A percentile compares a stretch with the other conserved stretches of the same genome.
phyloP scores from a whole-genome alignment of 2,888 invertebrate genomes.

The Polymixis flavicincta region DNA sequence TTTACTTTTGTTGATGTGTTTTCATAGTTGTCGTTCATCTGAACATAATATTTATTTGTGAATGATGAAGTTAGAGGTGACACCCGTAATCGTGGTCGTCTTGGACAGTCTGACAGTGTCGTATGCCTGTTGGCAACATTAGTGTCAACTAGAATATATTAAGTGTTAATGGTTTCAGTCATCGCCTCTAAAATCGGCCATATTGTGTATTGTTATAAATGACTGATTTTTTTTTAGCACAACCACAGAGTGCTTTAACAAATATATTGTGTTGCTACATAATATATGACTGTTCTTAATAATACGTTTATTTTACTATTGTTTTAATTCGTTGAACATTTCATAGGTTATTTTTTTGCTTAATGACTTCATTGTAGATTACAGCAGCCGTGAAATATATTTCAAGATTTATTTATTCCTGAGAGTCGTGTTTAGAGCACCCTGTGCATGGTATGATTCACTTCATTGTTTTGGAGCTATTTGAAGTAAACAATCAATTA shows the following conservation, averaged over 20 bases:
- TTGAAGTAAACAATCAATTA: slow-evolving; percentile 89
- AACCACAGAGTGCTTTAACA: slow-evolving; percentile 63
- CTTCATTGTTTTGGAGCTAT: slow-evolving; percentile 86
- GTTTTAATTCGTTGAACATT: slow-evolving; percentile 35
- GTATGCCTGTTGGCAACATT: slow-evolving; percentile 49
- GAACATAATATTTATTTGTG: slow-evolving; percentile 48
- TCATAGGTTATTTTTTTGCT: slow-evolving; percentile 32
- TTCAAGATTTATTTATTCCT: slow-evolving; percentile 9
- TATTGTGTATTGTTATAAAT: slow-evolving; percentile 64
- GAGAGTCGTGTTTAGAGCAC: slow-evolving; percentile 55
- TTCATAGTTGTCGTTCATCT: slow-evolving; percentile 34
- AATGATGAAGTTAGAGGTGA: slow-evolving; percentile 56
- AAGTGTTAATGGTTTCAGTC: slow-evolving; percentile 59
- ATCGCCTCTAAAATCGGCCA: slow-evolving; percentile 51
- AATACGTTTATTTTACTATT: slow-evolving; percentile 36
- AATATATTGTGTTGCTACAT: slow-evolving; percentile 55
- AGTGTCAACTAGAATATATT: slow-evolving; percentile 58
- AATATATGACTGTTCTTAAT: slow-evolving; percentile 56
- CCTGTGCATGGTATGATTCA: slow-evolving; percentile 83
- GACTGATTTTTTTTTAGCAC: slow-evolving; percentile 38
- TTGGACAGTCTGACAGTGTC: slow-evolving; percentile 29
- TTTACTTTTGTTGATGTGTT: slow-evolving; percentile 43
- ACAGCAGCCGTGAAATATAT: neutral
- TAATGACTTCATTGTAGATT: slow-evolving; percentile 23
- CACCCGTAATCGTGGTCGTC: slow-evolving; percentile 16